Conservation (phyloP, 1,140 invertebrate species). For the Drosophila punjabiensis region DNA sequence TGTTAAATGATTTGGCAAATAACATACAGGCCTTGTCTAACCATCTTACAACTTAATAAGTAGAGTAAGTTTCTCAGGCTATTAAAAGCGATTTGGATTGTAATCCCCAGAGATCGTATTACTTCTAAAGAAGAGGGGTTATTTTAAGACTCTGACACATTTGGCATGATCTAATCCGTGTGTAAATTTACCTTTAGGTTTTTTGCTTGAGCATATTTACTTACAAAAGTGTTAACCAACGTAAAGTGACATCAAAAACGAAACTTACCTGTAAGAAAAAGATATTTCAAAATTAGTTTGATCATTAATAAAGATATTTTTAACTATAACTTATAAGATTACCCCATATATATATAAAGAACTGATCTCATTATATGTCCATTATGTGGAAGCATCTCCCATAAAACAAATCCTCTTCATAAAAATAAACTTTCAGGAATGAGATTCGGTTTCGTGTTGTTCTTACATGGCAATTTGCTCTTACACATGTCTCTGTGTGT, state of each 20-base stretch:
- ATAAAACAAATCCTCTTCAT: slow-evolving; percentile 38
- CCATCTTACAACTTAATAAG: slow-evolving; percentile 19
- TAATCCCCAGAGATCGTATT: not conserved
- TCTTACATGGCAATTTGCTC: slow-evolving; percentile 10
- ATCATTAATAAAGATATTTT: not conserved
- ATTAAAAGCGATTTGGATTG: not conserved
- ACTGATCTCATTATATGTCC: slow-evolving; percentile 10
- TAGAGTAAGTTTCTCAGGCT: not conserved
- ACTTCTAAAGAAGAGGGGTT: not conserved
- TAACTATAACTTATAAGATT: not conserved
- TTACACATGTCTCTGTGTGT: slow-evolving; percentile 35
- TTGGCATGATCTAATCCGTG: slow-evolving; percentile 16
- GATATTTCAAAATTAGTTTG: slow-evolving; percentile 3
- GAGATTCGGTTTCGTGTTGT: slow-evolving; percentile 7
- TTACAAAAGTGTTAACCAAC: slow-evolving; percentile 25
- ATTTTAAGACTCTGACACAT: not conserved
- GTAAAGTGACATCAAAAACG: not conserved
- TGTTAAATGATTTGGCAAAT: slow-evolving; percentile 64
- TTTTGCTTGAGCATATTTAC: slow-evolving; percentile 14
- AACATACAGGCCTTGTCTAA: not conserved
- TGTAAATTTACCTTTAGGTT: slow-evolving; percentile 25
- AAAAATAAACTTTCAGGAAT: slow-evolving; percentile 1
- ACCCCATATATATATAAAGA: slow-evolving; percentile 25
- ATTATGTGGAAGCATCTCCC: slow-evolving; percentile 18
- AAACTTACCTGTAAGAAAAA: slow-evolving; percentile 65